These are phyloP conservation scores for Notodonta dromedarius DNA, from an alignment of 2,888 invertebrate species.

Conservation along the genomic window DNA sequence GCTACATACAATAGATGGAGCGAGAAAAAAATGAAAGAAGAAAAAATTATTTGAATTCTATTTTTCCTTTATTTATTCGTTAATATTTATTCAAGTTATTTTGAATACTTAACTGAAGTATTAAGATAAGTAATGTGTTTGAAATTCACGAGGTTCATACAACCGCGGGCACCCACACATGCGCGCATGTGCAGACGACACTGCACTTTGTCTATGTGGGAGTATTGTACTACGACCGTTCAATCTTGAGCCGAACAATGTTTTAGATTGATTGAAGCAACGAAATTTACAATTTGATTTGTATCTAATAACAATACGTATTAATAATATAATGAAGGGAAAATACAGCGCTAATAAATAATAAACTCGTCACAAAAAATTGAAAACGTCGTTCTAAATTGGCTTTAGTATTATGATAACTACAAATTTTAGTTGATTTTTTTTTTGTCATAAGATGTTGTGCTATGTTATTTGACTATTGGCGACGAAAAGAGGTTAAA, in stretches of 20 bases:
- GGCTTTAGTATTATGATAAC: too few relatives aligned
- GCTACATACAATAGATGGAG: conserved; percentile 46
- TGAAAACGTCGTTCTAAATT: too few relatives aligned
- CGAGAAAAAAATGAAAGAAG: conserved; percentile 12
- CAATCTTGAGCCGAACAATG: conserved; percentile 41
- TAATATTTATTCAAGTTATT: not conserved
- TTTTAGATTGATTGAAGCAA: conserved; percentile 9
- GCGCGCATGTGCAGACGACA: conserved; percentile 53
- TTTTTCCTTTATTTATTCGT: not conserved
- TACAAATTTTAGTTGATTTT: too few relatives aligned
- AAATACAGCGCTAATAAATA: too few relatives aligned
- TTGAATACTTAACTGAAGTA: not conserved
- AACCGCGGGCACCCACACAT: conserved; percentile 71
- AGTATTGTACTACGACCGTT: conserved; percentile 53
- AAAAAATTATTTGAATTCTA: not conserved
- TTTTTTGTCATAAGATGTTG: too few relatives aligned
- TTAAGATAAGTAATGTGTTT: conserved; percentile 64
- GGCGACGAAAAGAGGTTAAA: too few relatives aligned
- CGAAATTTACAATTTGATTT: not conserved
- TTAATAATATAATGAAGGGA: too few relatives aligned
- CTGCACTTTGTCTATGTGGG: conserved; percentile 70
- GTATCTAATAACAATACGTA: too few relatives aligned
- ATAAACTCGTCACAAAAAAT: too few relatives aligned
- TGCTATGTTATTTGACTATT: too few relatives aligned
- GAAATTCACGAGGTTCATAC: conserved; percentile 77